Evolutionary conservation across 2,113 vertebrate species (phyloP), one percentile per base, ranked within the genome.

Genomic region (Tetraodon nigroviridis): DNA sequence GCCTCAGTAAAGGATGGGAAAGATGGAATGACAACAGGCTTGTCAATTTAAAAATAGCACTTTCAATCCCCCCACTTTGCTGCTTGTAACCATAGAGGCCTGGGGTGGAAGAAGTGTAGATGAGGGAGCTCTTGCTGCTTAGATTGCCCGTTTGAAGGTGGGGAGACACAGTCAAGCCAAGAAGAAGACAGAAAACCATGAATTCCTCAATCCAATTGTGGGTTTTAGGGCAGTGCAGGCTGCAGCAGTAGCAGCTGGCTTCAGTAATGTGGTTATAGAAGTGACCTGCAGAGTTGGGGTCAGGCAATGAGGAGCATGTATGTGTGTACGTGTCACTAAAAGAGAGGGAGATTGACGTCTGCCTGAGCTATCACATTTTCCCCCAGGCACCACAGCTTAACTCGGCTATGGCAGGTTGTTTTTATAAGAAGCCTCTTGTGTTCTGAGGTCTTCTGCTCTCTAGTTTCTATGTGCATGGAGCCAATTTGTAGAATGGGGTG

Each of bases 41-140:
- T 91, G 90, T 94, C 93, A 94, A 94, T 95, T 95, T 95, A 93
- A 92, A 95, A 95, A 95, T 96, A 93, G 93, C 95, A 95, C 92
- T 94, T 95, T 93, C 90, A 91, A 92, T 90, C 76, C 70, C 55
- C 69, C 73, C 63, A 72, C 73, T 82, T 79, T 67, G 55, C 61
- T 52, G 69, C 58, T 72, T 76, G 65, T 61, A 69, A 70, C 63
- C 69, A 51, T n/a, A 59, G 66, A 71, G 64, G 60, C 55, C 21
- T 67, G 69, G 67, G 50, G 78, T 59, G 68, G 55, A 75, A 41
- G 27, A 76, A 64, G 64, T 24, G 86, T 84, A 89, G 92, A 90
- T 66, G 41, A 51, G 72, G 67, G 88, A 67, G 69, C 57, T 92
- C 91, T 92, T 80, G 87, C 89, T 91, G 88, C 84, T 86, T 89